These are phyloP conservation scores for Jacana jacana DNA, from an alignment of 2,113 vertebrate species.

Conservation along the genomic window DNA sequence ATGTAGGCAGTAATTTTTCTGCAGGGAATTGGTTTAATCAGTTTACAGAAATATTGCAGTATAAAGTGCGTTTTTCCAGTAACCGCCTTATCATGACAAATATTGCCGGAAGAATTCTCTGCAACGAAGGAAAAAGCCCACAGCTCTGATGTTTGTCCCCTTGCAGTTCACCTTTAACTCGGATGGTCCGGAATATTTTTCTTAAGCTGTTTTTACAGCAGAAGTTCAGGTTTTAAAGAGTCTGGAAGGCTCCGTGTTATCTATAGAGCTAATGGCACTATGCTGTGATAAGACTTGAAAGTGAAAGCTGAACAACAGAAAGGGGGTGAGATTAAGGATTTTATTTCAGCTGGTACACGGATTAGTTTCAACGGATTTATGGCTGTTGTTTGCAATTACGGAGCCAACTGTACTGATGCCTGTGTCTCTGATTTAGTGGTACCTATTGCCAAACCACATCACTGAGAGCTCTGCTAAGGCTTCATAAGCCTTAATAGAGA, in stretches of 20 bases:
- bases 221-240: neutral
- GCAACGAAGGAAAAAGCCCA: neutral
- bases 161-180: neutral
- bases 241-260: slow-evolving; percentile 26
- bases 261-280: neutral
- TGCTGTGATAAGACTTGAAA: slow-evolving; percentile 53
- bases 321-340: slow-evolving; percentile 14
- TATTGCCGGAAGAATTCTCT: neutral
- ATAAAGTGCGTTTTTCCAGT: neutral
- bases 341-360: slow-evolving; percentile 24
- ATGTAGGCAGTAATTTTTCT: neutral
- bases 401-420: neutral
- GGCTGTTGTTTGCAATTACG: neutral
- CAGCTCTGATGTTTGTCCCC: neutral
- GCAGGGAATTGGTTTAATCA: neutral
- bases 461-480: neutral
- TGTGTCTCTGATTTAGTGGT: neutral
- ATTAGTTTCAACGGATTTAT: slow-evolving; percentile 55
- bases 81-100: neutral
- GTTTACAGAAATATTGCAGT: slow-evolving; percentile 21
- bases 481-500: neutral
- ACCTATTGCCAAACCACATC: slow-evolving; percentile 21
- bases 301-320: slow-evolving; percentile 44
- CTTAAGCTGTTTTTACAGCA: neutral
- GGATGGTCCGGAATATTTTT: neutral